Evolutionary conservation across 2,888 invertebrate species (phyloP).

Genomic region (Melipona beecheii): DNA sequence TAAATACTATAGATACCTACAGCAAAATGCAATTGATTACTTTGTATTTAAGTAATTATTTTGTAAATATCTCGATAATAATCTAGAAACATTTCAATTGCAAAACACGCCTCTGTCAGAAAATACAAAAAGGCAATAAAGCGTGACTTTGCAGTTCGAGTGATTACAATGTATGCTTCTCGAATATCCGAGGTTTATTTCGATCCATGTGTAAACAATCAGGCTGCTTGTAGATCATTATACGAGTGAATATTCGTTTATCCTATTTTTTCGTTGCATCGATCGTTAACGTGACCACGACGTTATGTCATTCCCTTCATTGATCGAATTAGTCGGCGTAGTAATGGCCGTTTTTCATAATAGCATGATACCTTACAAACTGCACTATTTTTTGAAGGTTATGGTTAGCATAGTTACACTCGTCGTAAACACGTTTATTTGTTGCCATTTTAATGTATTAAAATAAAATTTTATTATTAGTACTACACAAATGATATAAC

Average conservation of each 20-base stretch:
- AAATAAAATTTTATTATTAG: no score
- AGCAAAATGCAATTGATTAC: background rate
- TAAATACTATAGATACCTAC: no score
- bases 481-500: no score
- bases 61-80: no score
- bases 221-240: background rate
- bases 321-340: conserved; percentile 30
- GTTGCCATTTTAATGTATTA: no score
- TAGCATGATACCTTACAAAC: conserved; percentile 33
- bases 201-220: no score
- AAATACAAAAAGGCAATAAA: background rate
- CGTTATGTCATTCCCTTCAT: conserved; percentile 33
- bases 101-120: no score
- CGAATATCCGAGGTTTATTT: background rate
- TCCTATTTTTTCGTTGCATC: background rate
- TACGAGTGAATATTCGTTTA: background rate
- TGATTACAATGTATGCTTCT: no score
- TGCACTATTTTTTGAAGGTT: conserved; percentile 34
- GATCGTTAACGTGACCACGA: conserved; percentile 25
- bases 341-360: conserved; percentile 48
- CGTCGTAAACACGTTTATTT: background rate
- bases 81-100: no score
- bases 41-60: no score
- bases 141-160: background rate
- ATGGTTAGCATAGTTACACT: conserved; percentile 18